Evolutionary conservation across 2,888 invertebrate genomes (phyloP), one percentile per base, ranked within the genome.

Genomic region (Dryocosmus kuriphilus): DNA sequence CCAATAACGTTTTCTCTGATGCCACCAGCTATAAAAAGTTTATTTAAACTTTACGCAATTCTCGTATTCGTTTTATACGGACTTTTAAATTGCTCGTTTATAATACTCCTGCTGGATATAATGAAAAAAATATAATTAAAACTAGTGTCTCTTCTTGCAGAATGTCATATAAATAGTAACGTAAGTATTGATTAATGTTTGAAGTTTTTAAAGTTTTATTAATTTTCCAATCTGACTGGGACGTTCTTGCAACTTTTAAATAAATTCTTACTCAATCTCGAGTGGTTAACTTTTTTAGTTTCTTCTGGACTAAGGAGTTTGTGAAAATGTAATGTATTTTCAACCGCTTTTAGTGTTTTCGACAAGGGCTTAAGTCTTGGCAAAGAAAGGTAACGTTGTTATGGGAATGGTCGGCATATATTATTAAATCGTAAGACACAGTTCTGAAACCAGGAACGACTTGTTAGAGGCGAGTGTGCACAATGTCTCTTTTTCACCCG

Each of bases 351-450:
- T 35, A 63, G 63, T 35, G 32, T 32, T 22, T 22, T n/a, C n/a
- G 32, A 35, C 35, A 35, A 63, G 35, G 11, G 32, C 9, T 32
- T 63, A 22, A 63, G 32, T 63, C 32, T 63, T 63, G 63, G n/a
- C 35, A 32, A 46, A 67, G 65, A 24, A 27, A 67, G 9, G 67
- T 9, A 71, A 71, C 41, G 46, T n/a, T 71, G 46, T 27, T 46
- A 46, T 46, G 9, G 30, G 46, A 16, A 30, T 27, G 27, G 35
- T 35, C 16, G 35, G 67, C 46, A 30, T 71, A 71, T 51, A 71
- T 71, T 71, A 71, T 71, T 71, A 71, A 46, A 71, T 51, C 32
- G 71, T 71, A 51, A 51, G 71, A 71, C 71, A 67, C 65, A 41
- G 41, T 19, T 46, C 19, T 67, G 67, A 19, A 67, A 41, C 27